Evolutionary conservation across 2,888 invertebrate species (phyloP).

Genomic region (Aphodius granarius): DNA sequence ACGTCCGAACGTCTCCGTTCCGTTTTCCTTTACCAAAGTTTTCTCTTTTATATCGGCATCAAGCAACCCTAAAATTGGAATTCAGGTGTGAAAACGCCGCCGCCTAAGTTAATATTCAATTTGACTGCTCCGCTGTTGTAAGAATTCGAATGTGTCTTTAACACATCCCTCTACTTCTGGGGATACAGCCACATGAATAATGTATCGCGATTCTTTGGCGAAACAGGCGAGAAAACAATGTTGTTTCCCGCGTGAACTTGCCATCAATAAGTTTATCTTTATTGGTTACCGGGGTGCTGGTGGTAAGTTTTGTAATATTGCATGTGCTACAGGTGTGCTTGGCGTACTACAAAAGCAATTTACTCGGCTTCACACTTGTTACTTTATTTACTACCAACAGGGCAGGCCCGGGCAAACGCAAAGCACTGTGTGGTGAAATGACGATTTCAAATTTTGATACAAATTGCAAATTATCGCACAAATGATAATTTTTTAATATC

Average conservation of each 20-base stretch:
- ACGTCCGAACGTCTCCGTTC: background rate
- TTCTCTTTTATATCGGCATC: background rate
- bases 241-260: background rate
- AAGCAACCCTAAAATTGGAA: background rate
- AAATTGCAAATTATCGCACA: too few relatives aligned
- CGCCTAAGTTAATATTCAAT: background rate
- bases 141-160: background rate
- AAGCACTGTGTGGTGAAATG: too few relatives aligned
- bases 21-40: background rate
- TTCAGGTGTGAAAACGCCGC: background rate
- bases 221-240: background rate
- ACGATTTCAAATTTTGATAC: too few relatives aligned
- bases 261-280: background rate
- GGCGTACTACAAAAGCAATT: background rate
- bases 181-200: background rate
- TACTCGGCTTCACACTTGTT: background rate
- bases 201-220: background rate
- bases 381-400: background rate
- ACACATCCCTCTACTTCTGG: background rate
- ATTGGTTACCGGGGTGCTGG: background rate
- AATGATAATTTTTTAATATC: too few relatives aligned
- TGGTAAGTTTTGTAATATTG: background rate
- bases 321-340: background rate
- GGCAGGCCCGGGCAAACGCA: too few relatives aligned
- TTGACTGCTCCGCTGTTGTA: background rate